phyloP scores from a whole-genome alignment of 92 coral and sea anemone genomes.

The Isaurus tuberculatus region DNA sequence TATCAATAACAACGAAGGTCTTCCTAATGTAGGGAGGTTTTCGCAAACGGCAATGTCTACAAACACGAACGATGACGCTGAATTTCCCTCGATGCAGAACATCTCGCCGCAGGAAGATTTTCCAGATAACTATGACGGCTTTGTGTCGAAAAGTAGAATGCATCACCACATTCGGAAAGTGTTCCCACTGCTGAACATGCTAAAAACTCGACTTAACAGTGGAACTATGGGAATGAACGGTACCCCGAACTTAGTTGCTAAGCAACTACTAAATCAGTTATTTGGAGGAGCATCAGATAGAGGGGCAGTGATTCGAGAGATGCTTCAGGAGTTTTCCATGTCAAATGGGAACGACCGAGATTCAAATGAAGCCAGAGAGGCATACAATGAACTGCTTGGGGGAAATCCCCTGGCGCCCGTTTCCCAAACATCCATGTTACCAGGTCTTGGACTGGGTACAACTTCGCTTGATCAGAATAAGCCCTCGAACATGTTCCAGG shows the following conservation, averaged over 20 bases:
- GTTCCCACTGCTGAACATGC: slow-evolving; percentile 72
- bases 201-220: slow-evolving; percentile 63
- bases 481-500: slow-evolving; percentile 20
- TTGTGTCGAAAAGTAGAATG: slow-evolving; percentile 21
- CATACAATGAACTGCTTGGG: slow-evolving; percentile 71
- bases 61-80: slow-evolving; percentile 28
- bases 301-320: slow-evolving; percentile 81
- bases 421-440: slow-evolving; percentile 16
- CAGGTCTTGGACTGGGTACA: slow-evolving; percentile 33
- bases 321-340: slow-evolving; percentile 83
- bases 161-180: slow-evolving; percentile 58
- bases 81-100: slow-evolving; percentile 5
- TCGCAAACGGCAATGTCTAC: neutral
- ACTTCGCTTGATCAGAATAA: slow-evolving; percentile 21
- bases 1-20: neutral
- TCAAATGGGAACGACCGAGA: slow-evolving; percentile 75
- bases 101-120: slow-evolving; percentile 51
- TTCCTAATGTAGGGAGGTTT: neutral
- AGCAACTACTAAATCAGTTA: slow-evolving; percentile 73
- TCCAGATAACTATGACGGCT: slow-evolving; percentile 63
- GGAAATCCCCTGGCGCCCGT: slow-evolving; percentile 60
- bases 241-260: slow-evolving; percentile 59
- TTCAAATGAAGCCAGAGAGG: slow-evolving; percentile 76
- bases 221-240: slow-evolving; percentile 41
- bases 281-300: slow-evolving; percentile 77